Base-by-base conservation (phyloP, 2,797 vertebrate species). In the Phrynocephalus forsythii region DNA sequence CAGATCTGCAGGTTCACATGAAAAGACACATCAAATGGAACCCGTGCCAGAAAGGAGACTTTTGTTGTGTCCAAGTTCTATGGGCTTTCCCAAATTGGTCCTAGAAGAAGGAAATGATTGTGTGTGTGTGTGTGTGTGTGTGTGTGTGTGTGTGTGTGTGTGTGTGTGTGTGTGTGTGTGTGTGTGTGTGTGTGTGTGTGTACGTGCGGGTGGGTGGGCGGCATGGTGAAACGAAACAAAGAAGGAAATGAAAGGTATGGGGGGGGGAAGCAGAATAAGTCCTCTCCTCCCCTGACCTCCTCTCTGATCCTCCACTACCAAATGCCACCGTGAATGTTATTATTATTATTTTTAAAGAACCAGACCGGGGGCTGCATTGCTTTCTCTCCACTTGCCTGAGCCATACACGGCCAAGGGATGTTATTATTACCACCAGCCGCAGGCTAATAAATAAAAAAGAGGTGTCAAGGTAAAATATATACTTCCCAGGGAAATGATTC, bases 381-480 rank as follows among this genome's bases (percentile, higher is more conserved):
- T 80, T 72, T 79, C 78, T 69, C 69, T 68, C 68, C 38, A 38
- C 71, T 75, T 22, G 60, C 84, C 79, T 72, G 79, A 89, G 83
- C 88, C 44, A 15, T 83, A 75, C 24, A 73, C 48, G 6, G 80
- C 84, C 68, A 11, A n/a, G 68, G 52, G 81, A 75, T 89, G 85
- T 83, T 83, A 86, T 73, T 79, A 89, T 73, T 73, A 44, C 68
- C 80, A 79, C 88, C 88, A 89, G 85, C 88, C 56, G 18, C 88
- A 83, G 88, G 88, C 88, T 89, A 73, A 86, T 86, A 86, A 86
- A 89, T 86, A 89, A 86, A 89, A 86, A 86, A 86, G 81, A 86
- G 85, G 68, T 86, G 81, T 89, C 76, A 73, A 44, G 85, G 85
- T 79, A 79, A 89, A 84, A 80, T 87, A 79, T 86, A 80, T 69